Base-by-base conservation (phyloP, 2,888 invertebrate species). In the Tenthredo scrophulariae region DNA sequence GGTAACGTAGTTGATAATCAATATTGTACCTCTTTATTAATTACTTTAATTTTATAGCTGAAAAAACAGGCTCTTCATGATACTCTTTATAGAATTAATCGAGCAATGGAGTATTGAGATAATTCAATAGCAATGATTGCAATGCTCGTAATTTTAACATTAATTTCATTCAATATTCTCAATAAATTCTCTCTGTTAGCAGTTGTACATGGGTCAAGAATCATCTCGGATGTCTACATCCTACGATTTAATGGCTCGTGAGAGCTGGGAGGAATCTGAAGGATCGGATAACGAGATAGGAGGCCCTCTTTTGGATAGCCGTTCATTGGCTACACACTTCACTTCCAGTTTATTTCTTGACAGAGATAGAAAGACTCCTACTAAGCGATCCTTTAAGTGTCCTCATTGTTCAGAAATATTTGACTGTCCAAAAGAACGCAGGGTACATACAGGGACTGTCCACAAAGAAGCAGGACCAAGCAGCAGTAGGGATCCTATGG, bases 191-290 rank as follows among this genome's bases (percentile, higher is more conserved):
- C 79, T 84, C 50, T 84, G 62, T 85, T 90, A 91, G 7, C 86
- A 93, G 93, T 87, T 92, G 18, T 94, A 95, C 94, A 95, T 96
- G 92, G 96, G 96, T 87, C 94, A 94, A 86, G 95, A 95, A 88
- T 94, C 94, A 54, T 94, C 93, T 7, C 92, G 93, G 7, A 94
- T 94, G 90, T 94, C 94, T 1, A 94, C 94, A 88, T 95, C 96
- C 2, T 96, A 96, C 90, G 96, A 96, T 90, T 92, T 96, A 74
- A 94, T 96, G 89, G 96, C 96, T 1, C 94, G 96, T 0, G 96
- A 96, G 91, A 95, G 95, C 90, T 96, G 96, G 96, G 94, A 94
- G 87, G 95, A 95, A 85, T 96, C 96, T 0, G 96, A 96, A 89
- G 95, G 95, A n/a, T 96, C 96, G 0, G 96, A 96, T 87, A 94